phyloP scores from a whole-genome alignment of 2,797 vertebrate genomes.

The Liparis tanakae region DNA sequence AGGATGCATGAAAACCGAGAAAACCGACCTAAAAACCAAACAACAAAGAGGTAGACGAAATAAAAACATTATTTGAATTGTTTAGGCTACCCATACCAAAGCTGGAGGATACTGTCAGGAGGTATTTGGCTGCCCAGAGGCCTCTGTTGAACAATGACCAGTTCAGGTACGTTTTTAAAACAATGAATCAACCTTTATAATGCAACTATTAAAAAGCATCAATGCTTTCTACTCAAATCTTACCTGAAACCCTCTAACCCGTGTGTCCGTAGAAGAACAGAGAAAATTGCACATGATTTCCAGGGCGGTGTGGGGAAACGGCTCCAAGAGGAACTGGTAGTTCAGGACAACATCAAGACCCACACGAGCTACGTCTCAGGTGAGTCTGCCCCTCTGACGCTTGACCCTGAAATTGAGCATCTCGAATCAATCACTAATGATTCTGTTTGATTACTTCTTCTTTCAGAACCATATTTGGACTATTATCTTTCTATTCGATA shows the following conservation, averaged over 20 bases:
- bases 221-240: neutral
- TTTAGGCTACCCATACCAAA: conserved; percentile 88
- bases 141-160: conserved; percentile 90
- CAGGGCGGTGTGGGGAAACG: conserved; percentile 87
- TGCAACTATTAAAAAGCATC: neutral
- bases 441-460: neutral
- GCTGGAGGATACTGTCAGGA: conserved; percentile 90
- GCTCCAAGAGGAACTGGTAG: conserved; percentile 88
- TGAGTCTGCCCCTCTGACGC: no score
- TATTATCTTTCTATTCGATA: conserved; percentile 95
- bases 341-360: conserved; percentile 90
- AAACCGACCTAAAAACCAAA: no score
- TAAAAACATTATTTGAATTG: no score
- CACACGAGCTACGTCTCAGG: conserved; percentile 91
- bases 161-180: conserved; percentile 83
- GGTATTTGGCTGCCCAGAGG: conserved; percentile 92
- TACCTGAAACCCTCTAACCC: neutral
- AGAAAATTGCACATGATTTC: conserved; percentile 87
- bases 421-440: neutral
- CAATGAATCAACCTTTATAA: no score
- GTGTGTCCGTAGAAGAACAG: conserved; percentile 84
- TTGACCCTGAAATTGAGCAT: neutral
- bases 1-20: no score
- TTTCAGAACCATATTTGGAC: conserved; percentile 95
- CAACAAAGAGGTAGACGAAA: no score